phyloP scores from a whole-genome alignment of 2,888 invertebrate genomes.

The Andrena dorsata region DNA sequence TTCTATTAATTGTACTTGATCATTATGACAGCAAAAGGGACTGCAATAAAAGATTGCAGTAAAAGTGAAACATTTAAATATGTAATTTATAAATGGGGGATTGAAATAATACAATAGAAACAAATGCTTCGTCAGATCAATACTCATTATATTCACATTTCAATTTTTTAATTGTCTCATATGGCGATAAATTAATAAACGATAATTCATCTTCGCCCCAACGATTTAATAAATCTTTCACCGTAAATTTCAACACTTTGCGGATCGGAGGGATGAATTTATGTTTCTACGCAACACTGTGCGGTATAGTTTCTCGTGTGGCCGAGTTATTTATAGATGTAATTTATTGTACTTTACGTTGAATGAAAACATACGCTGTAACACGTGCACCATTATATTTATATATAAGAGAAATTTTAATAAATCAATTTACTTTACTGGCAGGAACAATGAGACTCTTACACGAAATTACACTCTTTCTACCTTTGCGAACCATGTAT shows the following conservation, averaged over 20 bases:
- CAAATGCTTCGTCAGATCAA: background rate
- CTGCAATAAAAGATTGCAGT: too few relatives aligned
- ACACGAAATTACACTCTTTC: too few relatives aligned
- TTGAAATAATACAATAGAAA: background rate
- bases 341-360: constrained; percentile 59
- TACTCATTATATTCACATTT: background rate
- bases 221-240: constrained; percentile 56
- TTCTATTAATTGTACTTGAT: background rate
- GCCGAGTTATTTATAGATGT: constrained; percentile 48
- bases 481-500: too few relatives aligned
- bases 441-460: too few relatives aligned
- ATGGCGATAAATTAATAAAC: constrained; percentile 43
- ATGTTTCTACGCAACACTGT: constrained; percentile 53
- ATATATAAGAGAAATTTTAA: constrained; percentile 30
- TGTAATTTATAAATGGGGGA: background rate
- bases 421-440: constrained; percentile 27
- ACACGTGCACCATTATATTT: constrained; percentile 34
- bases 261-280: constrained; percentile 43
- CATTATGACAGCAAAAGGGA: background rate
- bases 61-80: background rate
- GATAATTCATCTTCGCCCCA: constrained; percentile 33
- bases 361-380: constrained; percentile 46
- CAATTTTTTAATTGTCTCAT: constrained; percentile 16
- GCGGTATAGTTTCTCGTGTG: constrained; percentile 36
- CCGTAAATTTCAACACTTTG: constrained; percentile 51